Percentiles rank a stretch among this genome's conserved stretches.
Evolutionary conservation across 2,888 invertebrate species (phyloP).

Genomic region (Onthophagus sagittarius): DNA sequence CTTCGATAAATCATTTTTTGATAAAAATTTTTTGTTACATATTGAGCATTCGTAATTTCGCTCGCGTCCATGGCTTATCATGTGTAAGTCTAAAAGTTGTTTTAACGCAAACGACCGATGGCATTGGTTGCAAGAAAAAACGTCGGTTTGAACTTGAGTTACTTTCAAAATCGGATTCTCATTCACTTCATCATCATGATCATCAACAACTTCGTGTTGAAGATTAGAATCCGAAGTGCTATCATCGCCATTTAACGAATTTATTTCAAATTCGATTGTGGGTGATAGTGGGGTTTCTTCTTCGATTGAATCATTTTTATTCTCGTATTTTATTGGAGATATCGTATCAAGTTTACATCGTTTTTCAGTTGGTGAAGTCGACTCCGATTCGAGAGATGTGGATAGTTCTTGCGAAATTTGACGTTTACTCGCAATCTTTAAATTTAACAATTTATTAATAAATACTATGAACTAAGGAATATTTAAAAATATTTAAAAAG

Average conservation of each 20-base stretch:
- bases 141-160: conserved; percentile 52
- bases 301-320: neutral
- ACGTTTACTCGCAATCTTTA: neutral
- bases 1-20: conserved; percentile 64
- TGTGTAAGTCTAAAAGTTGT: conserved; percentile 65
- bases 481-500: too few relatives aligned
- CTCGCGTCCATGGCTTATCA: conserved; percentile 60
- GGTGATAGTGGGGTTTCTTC: too few relatives aligned
- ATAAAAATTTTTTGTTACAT: conserved; percentile 64
- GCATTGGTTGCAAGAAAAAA: conserved; percentile 65
- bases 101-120: conserved; percentile 67
- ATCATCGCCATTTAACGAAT: too few relatives aligned
- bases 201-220: neutral
- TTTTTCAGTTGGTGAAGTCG: too few relatives aligned
- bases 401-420: too few relatives aligned
- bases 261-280: too few relatives aligned
- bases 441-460: neutral
- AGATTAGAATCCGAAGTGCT: neutral
- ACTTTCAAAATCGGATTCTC: conserved; percentile 36
- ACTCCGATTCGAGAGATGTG: too few relatives aligned
- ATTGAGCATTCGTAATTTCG: conserved; percentile 58
- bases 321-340: too few relatives aligned
- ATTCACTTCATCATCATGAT: conserved; percentile 15
- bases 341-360: too few relatives aligned
- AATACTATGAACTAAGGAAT: too few relatives aligned